These are phyloP conservation scores for Mechanitis mazaeus DNA, from an alignment of 2,888 invertebrate species.

Conservation along the genomic window DNA sequence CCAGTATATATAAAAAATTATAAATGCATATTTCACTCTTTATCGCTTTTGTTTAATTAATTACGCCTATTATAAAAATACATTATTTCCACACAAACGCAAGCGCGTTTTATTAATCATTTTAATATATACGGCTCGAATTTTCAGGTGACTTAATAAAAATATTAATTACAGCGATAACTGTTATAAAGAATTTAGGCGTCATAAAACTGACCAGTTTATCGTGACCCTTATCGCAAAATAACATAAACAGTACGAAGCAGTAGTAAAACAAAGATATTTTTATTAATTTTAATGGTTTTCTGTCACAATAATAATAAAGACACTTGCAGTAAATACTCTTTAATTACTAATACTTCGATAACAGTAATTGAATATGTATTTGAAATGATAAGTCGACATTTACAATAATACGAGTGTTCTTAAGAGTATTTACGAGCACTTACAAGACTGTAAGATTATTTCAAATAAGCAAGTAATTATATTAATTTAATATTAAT, in stretches of 20 bases:
- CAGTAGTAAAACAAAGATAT: constrained; percentile 23
- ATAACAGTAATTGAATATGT: not conserved
- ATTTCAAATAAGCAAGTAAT: no score
- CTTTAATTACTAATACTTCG: not conserved
- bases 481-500: no score
- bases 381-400: constrained; percentile 1
- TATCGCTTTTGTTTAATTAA: constrained; percentile 26
- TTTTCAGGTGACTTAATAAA: constrained; percentile 44
- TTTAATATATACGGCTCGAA: constrained; percentile 34
- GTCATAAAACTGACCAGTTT: constrained; percentile 39
- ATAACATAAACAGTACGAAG: constrained; percentile 23
- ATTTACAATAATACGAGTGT: not conserved
- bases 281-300: constrained; percentile 27
- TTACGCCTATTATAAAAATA: constrained; percentile 25
- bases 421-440: no score
- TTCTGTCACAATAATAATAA: constrained; percentile 20
- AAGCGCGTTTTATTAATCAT: constrained; percentile 35
- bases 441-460: no score
- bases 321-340: not conserved
- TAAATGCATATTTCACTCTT: constrained; percentile 24
- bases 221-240: constrained; percentile 22
- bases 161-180: constrained; percentile 65
- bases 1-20: not conserved
- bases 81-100: constrained; percentile 33
- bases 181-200: constrained; percentile 41